Percentiles rank a stretch among this genome's conserved stretches.
These are phyloP conservation scores for Chiridota heheva DNA, from an alignment of 35 echinoderm and acorn worm species.

Conservation along the genomic window DNA sequence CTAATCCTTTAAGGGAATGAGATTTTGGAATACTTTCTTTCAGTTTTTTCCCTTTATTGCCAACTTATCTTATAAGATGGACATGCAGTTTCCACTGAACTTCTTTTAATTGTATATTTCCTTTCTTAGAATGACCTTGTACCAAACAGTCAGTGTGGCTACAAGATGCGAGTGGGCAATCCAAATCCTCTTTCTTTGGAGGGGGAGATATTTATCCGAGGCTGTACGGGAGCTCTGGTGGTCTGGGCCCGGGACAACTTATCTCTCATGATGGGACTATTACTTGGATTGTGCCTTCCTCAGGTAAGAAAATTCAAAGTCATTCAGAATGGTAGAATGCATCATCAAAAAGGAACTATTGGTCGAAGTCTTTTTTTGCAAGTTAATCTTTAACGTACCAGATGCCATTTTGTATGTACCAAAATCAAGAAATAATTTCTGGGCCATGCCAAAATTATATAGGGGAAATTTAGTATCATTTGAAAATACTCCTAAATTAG, in stretches of 20 bases:
- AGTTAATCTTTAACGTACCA: neutral
- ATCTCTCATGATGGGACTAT: slow-evolving; percentile 49
- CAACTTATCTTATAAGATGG: neutral
- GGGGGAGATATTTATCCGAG: slow-evolving; percentile 58
- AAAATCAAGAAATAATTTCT: too few relatives aligned
- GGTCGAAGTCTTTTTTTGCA: neutral
- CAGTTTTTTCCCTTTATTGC: neutral
- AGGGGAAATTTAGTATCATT: too few relatives aligned
- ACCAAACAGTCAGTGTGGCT: slow-evolving; percentile 82
- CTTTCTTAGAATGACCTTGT: slow-evolving; percentile 49
- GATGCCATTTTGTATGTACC: too few relatives aligned
- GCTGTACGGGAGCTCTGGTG: slow-evolving; percentile 76
- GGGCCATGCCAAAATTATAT: too few relatives aligned
- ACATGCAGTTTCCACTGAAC: neutral
- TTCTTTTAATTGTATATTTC: slow-evolving; percentile 7
- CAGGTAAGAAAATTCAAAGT: slow-evolving; percentile 47
- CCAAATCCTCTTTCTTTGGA: slow-evolving; percentile 43
- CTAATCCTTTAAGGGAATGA: too few relatives aligned
- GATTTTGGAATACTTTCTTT: too few relatives aligned
- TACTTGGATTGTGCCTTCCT: slow-evolving; percentile 57
- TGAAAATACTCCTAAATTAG: too few relatives aligned
- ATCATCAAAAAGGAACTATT: neutral
- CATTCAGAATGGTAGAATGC: neutral
- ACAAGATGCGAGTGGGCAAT: slow-evolving; percentile 42
- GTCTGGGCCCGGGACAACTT: slow-evolving; percentile 68